Evolutionary conservation across 1,140 invertebrate species (phyloP).

Genomic region (Drosophila athabasca): DNA sequence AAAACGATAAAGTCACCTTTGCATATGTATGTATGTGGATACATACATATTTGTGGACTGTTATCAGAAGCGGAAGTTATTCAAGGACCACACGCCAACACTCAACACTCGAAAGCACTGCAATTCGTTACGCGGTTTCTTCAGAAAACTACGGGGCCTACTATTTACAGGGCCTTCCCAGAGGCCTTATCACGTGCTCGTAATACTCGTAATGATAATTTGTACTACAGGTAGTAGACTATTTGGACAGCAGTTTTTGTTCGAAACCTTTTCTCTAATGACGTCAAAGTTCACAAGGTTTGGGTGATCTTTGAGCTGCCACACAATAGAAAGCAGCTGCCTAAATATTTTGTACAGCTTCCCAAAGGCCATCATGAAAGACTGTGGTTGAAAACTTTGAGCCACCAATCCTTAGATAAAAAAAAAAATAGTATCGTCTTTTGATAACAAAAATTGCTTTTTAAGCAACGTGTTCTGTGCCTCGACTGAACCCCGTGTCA

Average conservation of each 20-base stretch:
- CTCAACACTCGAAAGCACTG: conserved; percentile 29
- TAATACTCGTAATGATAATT: conserved; percentile 13
- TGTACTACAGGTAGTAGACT: background rate
- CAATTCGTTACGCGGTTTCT: conserved; percentile 5
- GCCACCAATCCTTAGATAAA: background rate
- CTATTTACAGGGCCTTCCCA: no score
- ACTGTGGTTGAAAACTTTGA: background rate
- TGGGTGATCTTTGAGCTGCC: conserved; percentile 22
- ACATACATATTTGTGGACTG: background rate
- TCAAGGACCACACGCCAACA: conserved; percentile 37
- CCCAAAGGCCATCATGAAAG: background rate
- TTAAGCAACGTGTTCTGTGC: background rate
- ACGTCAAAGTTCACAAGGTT: conserved; percentile 27
- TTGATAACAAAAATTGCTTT: background rate
- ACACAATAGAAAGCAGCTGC: conserved; percentile 18
- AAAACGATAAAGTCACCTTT: conserved; percentile 35
- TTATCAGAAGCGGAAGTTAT: conserved; percentile 51
- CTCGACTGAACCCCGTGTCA: conserved; percentile 7
- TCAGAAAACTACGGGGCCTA: conserved; percentile 13
- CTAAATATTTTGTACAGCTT: conserved; percentile 31
- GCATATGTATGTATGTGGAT: background rate
- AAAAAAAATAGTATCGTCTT: background rate
- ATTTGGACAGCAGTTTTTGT: conserved; percentile 32
- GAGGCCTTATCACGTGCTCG: background rate
- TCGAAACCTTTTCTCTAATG: conserved; percentile 13